These are phyloP conservation scores for Pollenia griseotomentosa DNA, from an alignment of 2,888 invertebrate genomes.

Conservation along the genomic window DNA sequence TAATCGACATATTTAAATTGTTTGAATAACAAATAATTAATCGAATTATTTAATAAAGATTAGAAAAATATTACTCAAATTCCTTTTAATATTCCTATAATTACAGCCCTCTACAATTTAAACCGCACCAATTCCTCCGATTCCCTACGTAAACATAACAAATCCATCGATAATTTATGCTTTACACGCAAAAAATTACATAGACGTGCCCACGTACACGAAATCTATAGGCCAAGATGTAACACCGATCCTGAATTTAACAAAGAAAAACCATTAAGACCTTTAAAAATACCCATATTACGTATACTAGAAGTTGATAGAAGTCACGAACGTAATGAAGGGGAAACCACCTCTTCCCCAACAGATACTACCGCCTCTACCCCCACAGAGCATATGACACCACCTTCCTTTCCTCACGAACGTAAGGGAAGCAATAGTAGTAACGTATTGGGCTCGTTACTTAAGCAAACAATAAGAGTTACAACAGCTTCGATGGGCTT, in stretches of 20 bases:
- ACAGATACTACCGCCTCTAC: conserved; percentile 22
- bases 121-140: conserved; percentile 54
- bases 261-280: conserved; percentile 20
- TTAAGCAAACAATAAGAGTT: conserved; percentile 79
- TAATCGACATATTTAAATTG: no score
- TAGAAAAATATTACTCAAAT: no score
- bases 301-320: conserved; percentile 60
- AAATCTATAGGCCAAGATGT: conserved; percentile 77
- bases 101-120: conserved; percentile 61
- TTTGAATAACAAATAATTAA: no score
- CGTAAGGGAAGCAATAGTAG: conserved; percentile 34
- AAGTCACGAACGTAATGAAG: not conserved
- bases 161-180: conserved; percentile 74
- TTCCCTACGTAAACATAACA: conserved; percentile 58
- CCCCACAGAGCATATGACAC: conserved; percentile 8
- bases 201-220: conserved; percentile 75
- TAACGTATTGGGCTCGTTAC: conserved; percentile 76
- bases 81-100: not conserved
- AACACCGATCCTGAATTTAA: conserved; percentile 77
- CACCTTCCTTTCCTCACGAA: conserved; percentile 27
- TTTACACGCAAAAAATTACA: conserved; percentile 72
- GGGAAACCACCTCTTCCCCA: not conserved
- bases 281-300: conserved; percentile 69
- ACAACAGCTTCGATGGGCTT: conserved; percentile 78
- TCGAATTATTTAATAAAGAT: no score